Base-by-base conservation (phyloP, 64 coral and sea anemone species). In the Actinia equina region DNA sequence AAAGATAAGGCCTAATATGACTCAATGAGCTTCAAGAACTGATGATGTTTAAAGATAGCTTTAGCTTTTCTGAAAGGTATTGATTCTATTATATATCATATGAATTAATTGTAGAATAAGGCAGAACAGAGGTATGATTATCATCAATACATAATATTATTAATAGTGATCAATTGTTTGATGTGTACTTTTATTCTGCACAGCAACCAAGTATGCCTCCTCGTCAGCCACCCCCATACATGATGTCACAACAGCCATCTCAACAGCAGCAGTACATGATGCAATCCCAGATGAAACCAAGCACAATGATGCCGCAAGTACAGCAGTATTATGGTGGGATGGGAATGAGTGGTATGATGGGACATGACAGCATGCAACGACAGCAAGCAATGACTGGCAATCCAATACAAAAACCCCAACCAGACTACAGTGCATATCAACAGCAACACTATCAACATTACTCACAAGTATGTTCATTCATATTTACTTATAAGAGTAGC, bases 251-350 rank as follows among this genome's bases (percentile, higher is more conserved):
- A 67, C 82, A 64, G 25, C 41, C 89, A 86, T 17, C 83, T 7
- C 89, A 86, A 11, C 88, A 82, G 16, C 61, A 77, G 61, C 60
- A 82, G 49, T 92, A 92, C n/a, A 87, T 92, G 78, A 92, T 92
- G 60, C 84, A 63, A 44, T 79, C 86, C 3, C 91, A 90, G 54
- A 86, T 96, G 84, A 96, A 96, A 59, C 52, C 91, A 1, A 93
- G 62, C 27, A 56, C 87, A 19, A 25, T 89, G 63, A 83, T 81
- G 13, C 60, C 59, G 0, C 85, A 61, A 64, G 86, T 88, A 13
- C 91, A 89, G 44, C 91, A 87, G 49, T 96, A 93, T 52, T 96
- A 90, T 93, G 91, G 89, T 17, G 44, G 77, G 6, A 96, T 96
- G 88, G 81, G 77, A 2, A 81, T 93, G 94, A 71, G 90, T 25